Conservation (phyloP, 2,888 invertebrate species). For the Dryocosmus kuriphilus region DNA sequence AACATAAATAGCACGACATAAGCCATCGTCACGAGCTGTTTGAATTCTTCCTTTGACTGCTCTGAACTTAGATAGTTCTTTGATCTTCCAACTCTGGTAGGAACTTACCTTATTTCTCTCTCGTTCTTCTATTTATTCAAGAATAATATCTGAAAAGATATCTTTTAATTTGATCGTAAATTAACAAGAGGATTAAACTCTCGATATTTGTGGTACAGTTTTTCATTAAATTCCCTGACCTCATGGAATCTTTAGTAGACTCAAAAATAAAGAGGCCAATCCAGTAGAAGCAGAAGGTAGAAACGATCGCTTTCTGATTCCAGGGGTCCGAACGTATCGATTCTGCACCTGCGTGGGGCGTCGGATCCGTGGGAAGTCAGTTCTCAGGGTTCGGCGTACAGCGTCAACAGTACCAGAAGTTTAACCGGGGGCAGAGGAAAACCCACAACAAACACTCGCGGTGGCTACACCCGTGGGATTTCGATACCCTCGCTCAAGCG, state of each 20-base stretch:
- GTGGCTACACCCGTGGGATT: constrained; percentile 67
- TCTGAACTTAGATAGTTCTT: not conserved
- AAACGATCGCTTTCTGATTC: constrained; percentile 49
- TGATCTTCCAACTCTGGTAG: not conserved
- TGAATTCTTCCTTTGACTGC: constrained; percentile 4
- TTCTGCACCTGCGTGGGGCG: constrained; percentile 79
- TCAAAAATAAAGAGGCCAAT: not conserved
- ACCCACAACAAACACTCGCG: constrained; percentile 56
- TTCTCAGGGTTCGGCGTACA: constrained; percentile 73
- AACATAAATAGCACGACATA: constrained; percentile 3
- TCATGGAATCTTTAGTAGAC: not conserved
- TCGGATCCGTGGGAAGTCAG: constrained; percentile 80
- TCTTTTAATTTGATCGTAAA: not conserved
- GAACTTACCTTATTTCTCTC: not conserved
- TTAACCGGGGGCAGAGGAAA: constrained; percentile 69
- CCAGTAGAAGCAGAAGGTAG: not conserved
- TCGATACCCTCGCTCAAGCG: constrained; percentile 70
- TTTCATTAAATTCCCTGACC: not conserved
- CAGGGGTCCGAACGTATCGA: constrained; percentile 80
- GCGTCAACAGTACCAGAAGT: constrained; percentile 66
- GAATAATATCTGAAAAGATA: not conserved
- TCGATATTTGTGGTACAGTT: not conserved
- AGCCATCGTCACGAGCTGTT: constrained; percentile 4
- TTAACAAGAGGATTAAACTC: not conserved
- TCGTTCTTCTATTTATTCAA: not conserved